Percentiles rank a stretch among this genome's conserved stretches.
phyloP scores from a whole-genome alignment of 2,113 vertebrate genomes.

The Podarcis muralis region DNA sequence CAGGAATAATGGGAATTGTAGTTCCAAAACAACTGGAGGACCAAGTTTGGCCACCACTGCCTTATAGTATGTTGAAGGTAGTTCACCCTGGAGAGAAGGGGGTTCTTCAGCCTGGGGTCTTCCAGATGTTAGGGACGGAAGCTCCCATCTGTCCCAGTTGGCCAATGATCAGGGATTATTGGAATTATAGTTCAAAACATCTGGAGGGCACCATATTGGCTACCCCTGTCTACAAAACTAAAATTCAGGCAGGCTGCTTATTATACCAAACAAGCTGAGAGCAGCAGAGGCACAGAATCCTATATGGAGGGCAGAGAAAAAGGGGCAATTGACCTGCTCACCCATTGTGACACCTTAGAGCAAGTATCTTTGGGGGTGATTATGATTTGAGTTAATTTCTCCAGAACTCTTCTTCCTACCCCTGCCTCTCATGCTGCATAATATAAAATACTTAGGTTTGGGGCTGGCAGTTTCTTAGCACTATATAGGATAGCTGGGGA shows the following conservation, averaged over 20 bases:
- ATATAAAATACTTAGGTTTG: background rate
- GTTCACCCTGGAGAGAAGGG: too few species aligned
- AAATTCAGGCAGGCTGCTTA: background rate
- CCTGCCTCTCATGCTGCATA: background rate
- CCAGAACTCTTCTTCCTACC: background rate
- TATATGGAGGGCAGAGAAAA: background rate
- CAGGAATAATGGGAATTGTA: too few species aligned
- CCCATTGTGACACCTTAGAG: background rate
- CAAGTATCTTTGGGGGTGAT: background rate
- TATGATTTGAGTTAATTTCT: background rate
- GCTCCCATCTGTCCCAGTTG: too few species aligned
- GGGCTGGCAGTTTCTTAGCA: background rate
- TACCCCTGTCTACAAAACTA: background rate
- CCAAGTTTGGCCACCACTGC: too few species aligned
- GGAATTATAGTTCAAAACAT: too few species aligned
- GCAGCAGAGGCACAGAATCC: background rate
- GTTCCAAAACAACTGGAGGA: too few species aligned
- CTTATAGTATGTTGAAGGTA: too few species aligned
- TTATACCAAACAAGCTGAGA: background rate
- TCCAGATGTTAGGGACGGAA: too few species aligned
- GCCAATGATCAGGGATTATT: too few species aligned
- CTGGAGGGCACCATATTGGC: too few species aligned
- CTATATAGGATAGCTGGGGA: background rate
- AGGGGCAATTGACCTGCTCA: background rate
- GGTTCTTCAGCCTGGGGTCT: too few species aligned